Evolutionary conservation across 2,888 invertebrate species (phyloP).

Genomic region (Arge pagana): DNA sequence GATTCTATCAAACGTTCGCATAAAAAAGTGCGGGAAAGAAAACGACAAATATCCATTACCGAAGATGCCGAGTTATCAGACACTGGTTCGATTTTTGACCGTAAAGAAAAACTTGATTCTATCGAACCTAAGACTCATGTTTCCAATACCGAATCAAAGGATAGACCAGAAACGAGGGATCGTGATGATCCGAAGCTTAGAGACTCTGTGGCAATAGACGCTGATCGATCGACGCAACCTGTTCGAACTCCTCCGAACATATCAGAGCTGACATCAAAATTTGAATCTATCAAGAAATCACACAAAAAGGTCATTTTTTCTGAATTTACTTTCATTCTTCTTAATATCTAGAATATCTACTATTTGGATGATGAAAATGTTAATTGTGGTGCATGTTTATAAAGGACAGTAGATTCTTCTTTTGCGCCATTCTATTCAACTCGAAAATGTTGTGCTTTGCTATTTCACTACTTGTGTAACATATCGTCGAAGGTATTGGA

Average conservation of each 20-base stretch:
- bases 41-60: slow-evolving; percentile 23
- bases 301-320: slow-evolving; percentile 40
- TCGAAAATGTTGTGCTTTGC: too few relatives aligned
- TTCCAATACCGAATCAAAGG: slow-evolving; percentile 8
- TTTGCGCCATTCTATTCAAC: too few relatives aligned
- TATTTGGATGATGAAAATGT: too few relatives aligned
- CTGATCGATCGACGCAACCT: background rate
- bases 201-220: background rate
- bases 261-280: slow-evolving; percentile 35
- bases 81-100: slow-evolving; percentile 49
- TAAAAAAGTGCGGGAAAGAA: slow-evolving; percentile 41
- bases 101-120: slow-evolving; percentile 34
- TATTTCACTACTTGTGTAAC: too few relatives aligned
- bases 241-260: slow-evolving; percentile 45
- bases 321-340: too few relatives aligned
- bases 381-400: too few relatives aligned
- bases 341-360: too few relatives aligned
- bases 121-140: too few relatives aligned
- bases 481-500: too few relatives aligned
- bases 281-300: slow-evolving; percentile 48
- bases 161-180: slow-evolving; percentile 17
- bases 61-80: slow-evolving; percentile 41
- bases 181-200: background rate
- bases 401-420: too few relatives aligned
- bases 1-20: slow-evolving; percentile 50